Evolutionary conservation across 2,797 vertebrate genomes (phyloP), one percentile per base, ranked within the genome.

Genomic region (Periophthalmus magnuspinnatus): DNA sequence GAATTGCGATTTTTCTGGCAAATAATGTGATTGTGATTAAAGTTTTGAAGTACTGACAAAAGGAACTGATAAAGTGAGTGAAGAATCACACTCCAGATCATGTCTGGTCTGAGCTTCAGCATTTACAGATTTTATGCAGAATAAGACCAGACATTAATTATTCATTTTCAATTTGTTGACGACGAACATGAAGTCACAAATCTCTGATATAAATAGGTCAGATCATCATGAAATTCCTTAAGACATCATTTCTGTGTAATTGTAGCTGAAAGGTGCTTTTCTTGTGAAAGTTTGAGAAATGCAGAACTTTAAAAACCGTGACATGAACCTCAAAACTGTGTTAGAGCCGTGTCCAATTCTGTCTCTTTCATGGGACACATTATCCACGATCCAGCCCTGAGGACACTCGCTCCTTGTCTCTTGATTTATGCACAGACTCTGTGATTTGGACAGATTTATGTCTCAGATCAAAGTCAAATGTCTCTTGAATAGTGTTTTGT

Each of bases 191-290:
- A 34, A 70, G 55, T 76, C 60, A 61, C 38, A 78, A 69, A 32
- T 59, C 19, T 45, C 50, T 45, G 9, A 58, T 61, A 16, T 33
- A n/a, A 2, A 33, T 38, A 33, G 61, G 76, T 28, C 65, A 54
- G 34, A 75, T 67, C 52, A 75, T 36, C 54, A 74, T 28, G 62
- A 57, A 77, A 70, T 75, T 65, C 32, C 57, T 38, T 38, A 28
- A 75, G 33, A 63, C 41, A 38, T n/a, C 47, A 13, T 45, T n/a
- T n/a, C 22, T 3, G 17, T n/a, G 8, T 55, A 55, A 59, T 22
- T 54, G 17, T 45, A 58, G 56, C 33, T 9, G 14, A 65, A 16
- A 56, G 17, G 2, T 22, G 38, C 57, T 65, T 62, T 62, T 19
- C 8, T 21, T 16, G 3, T 3, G 13, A 11, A 50, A 5, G 28